phyloP scores from a whole-genome alignment of 1,140 invertebrate species.

The Linepithema humile region DNA sequence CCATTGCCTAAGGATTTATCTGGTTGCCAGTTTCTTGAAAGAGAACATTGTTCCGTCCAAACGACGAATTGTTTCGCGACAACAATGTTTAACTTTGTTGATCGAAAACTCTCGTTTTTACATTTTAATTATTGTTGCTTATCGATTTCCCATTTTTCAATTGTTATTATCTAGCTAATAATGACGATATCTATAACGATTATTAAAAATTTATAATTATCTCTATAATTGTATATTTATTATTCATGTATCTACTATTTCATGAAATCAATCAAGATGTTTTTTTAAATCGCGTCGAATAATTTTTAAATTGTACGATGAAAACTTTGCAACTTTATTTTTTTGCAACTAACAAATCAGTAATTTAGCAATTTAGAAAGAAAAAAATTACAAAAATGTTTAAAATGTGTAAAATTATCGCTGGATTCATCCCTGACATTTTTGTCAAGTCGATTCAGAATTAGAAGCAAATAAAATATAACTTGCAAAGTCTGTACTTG shows the following conservation, averaged over 20 bases:
- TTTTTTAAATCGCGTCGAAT: neutral
- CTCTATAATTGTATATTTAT: neutral
- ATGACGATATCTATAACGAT: neutral
- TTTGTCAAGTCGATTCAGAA: neutral
- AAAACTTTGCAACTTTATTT: neutral
- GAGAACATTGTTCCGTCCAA: conserved; percentile 13
- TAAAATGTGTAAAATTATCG: neutral
- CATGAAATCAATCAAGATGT: neutral
- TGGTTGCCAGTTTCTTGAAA: conserved; percentile 1
- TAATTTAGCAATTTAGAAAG: neutral
- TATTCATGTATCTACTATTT: neutral
- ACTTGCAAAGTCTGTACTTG: neutral
- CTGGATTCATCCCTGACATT: neutral
- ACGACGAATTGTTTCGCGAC: conserved; percentile 32
- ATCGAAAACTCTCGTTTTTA: neutral
- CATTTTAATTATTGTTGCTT: neutral
- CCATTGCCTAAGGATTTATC: conserved; percentile 59
- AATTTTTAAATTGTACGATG: neutral
- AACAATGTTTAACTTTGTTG: neutral
- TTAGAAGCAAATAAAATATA: neutral
- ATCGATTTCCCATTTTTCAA: neutral
- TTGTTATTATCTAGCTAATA: neutral
- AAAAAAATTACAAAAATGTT: conserved; percentile 5
- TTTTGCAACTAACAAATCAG: neutral
- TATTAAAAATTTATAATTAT: neutral